phyloP scores from a whole-genome alignment of 1,140 invertebrate species.

The Drosophila tristis region DNA sequence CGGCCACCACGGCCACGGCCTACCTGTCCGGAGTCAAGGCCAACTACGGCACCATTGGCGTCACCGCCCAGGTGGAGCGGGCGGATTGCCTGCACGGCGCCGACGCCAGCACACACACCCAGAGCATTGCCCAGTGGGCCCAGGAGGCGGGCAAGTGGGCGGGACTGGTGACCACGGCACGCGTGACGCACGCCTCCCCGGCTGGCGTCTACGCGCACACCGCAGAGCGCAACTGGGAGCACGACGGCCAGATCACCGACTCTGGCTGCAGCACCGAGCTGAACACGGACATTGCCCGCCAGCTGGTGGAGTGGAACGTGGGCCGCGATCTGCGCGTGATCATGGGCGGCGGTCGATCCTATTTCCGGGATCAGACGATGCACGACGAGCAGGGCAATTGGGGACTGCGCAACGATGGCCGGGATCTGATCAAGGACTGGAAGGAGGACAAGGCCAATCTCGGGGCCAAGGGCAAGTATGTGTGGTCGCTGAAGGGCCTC shows the following conservation, averaged over 20 bases:
- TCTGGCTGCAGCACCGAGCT: constrained; percentile 64
- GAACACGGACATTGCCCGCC: constrained; percentile 89
- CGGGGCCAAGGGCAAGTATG: constrained; percentile 86
- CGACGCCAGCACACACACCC: constrained; percentile 85
- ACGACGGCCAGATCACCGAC: constrained; percentile 86
- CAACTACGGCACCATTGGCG: constrained; percentile 90
- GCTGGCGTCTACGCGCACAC: constrained; percentile 92
- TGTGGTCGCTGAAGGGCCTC: constrained; percentile 88
- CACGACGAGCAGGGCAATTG: constrained; percentile 87
- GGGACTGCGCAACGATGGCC: constrained; percentile 85
- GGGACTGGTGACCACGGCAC: constrained; percentile 91
- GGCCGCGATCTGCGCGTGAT: constrained; percentile 87
- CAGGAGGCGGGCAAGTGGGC: constrained; percentile 89
- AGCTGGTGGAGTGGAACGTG: constrained; percentile 89
- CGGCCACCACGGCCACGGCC: constrained; percentile 91
- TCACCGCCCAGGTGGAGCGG: constrained; percentile 87
- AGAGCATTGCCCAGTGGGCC: constrained; percentile 88
- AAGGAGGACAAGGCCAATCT: constrained; percentile 86
- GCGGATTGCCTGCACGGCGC: constrained; percentile 85
- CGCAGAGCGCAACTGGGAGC: constrained; percentile 91
- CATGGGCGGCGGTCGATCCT: constrained; percentile 89
- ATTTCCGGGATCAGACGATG: constrained; percentile 87
- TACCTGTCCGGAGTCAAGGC: constrained; percentile 93
- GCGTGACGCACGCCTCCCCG: constrained; percentile 92
- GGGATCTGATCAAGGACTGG: constrained; percentile 89